Conservation (phyloP, 2,888 invertebrate genomes). For the Lasioglossum malachurum region DNA sequence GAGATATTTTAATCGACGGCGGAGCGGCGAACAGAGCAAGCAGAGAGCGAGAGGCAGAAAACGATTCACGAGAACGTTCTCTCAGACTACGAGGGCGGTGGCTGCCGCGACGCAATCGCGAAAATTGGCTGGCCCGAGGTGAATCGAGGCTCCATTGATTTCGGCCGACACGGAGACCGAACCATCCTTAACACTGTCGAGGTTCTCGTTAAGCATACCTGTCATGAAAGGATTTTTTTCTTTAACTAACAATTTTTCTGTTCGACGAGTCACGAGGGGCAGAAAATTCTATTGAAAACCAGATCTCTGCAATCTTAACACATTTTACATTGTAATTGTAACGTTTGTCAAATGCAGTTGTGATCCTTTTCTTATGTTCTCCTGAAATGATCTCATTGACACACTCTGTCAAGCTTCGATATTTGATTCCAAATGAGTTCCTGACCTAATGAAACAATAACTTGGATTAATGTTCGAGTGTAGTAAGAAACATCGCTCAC, state of each 20-base stretch:
- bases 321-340: too few relatives aligned
- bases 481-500: too few relatives aligned
- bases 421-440: too few relatives aligned
- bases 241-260: not conserved
- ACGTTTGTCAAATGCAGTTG: too few relatives aligned
- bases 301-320: too few relatives aligned
- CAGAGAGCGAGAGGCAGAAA: not conserved
- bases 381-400: too few relatives aligned
- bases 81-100: not conserved
- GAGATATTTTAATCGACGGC: constrained; percentile 30
- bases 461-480: too few relatives aligned
- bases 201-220: not conserved
- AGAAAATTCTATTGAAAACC: not conserved
- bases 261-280: not conserved
- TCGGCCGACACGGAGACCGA: not conserved
- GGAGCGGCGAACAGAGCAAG: not conserved
- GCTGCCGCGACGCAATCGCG: not conserved
- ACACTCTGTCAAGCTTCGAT: too few relatives aligned
- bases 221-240: not conserved
- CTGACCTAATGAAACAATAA: too few relatives aligned
- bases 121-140: not conserved
- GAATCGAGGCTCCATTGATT: not conserved
- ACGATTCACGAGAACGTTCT: constrained; percentile 9
- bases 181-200: not conserved
- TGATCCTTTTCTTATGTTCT: too few relatives aligned